Conservation (phyloP, 2,888 invertebrate genomes). For the Danaus chrysippus region DNA sequence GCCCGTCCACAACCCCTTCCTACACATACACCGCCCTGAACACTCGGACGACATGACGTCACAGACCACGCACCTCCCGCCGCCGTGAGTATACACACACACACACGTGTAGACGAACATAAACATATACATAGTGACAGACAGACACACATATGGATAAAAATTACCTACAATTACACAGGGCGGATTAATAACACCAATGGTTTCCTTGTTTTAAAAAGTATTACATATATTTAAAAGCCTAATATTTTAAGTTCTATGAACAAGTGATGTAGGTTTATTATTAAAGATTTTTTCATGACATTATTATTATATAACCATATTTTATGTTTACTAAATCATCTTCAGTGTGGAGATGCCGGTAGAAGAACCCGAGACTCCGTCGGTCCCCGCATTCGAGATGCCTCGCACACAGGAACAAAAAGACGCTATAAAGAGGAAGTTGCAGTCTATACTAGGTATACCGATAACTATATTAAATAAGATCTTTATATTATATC, state of each 20-base stretch:
- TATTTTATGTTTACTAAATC: too few species aligned
- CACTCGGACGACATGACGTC: slow-evolving; percentile 34
- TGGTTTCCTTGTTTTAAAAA: too few species aligned
- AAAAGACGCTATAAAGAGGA: slow-evolving; percentile 87
- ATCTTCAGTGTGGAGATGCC: slow-evolving; percentile 20
- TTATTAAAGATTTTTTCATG: too few species aligned
- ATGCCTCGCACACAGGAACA: slow-evolving; percentile 84
- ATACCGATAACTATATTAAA: neutral
- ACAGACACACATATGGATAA: slow-evolving; percentile 33
- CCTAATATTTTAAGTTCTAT: too few species aligned
- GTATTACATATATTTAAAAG: too few species aligned
- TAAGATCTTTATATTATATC: too few species aligned
- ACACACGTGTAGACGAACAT: too few species aligned
- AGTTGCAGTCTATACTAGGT: slow-evolving; percentile 91
- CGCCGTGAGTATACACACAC: neutral
- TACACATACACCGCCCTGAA: slow-evolving; percentile 75
- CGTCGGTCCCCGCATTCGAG: slow-evolving; percentile 58
- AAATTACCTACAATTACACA: too few species aligned
- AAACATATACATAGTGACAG: too few species aligned
- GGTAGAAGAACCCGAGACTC: slow-evolving; percentile 23
- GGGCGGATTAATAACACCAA: too few species aligned
- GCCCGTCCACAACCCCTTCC: slow-evolving; percentile 79
- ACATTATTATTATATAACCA: too few species aligned
- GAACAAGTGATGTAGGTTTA: too few species aligned
- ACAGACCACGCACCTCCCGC: neutral